A percentile compares a stretch with the other conserved stretches of the same genome.
Conservation (phyloP, 1,140 invertebrate species). For the Phenacoccus solenopsis region DNA sequence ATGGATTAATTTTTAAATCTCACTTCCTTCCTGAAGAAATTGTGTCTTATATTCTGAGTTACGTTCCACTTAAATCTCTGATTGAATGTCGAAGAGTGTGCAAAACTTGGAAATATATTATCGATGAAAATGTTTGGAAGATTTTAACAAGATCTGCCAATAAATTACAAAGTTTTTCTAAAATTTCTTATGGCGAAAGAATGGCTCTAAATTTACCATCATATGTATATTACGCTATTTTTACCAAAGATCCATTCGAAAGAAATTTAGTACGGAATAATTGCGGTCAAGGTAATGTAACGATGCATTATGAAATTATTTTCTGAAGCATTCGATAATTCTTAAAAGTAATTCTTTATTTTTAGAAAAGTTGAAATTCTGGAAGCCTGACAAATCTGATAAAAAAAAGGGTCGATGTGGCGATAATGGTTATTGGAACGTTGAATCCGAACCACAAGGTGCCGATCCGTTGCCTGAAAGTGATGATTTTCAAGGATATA, state of each 20-base stretch:
- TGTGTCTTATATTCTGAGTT: not conserved
- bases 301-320: no score
- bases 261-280: conserved; percentile 20
- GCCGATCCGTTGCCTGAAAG: conserved; percentile 13
- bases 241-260: conserved; percentile 20
- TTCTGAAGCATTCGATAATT: no score
- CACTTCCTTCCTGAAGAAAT: not conserved
- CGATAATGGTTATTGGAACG: conserved; percentile 10
- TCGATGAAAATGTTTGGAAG: not conserved
- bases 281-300: conserved; percentile 23
- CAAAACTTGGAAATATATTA: not conserved
- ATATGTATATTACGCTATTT: conserved; percentile 20
- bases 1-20: not conserved
- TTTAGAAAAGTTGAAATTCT: not conserved
- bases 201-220: not conserved
- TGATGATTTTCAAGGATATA: conserved; percentile 18
- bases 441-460: conserved; percentile 20
- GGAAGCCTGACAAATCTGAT: no score
- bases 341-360: not conserved
- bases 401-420: not conserved
- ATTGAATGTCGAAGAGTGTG: not conserved
- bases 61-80: not conserved
- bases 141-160: not conserved
- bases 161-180: not conserved
- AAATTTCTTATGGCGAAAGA: not conserved